A percentile compares a stretch with the other conserved stretches of the same genome.
Evolutionary conservation across 1,140 invertebrate species (phyloP).

Genomic region (Meloidogyne floridensis): DNA sequence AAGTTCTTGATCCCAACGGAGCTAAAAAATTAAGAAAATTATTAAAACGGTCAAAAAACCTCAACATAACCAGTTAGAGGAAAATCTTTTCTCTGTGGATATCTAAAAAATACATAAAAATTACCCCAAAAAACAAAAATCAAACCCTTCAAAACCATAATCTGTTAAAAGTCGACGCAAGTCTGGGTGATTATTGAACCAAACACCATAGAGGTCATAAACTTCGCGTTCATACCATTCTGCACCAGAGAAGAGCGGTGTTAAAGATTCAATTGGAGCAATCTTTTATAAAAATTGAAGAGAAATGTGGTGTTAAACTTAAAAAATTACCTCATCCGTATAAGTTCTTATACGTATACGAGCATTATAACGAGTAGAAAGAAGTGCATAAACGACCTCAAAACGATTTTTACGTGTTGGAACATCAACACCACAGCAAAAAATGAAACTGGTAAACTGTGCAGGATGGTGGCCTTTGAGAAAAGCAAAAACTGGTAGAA

Average conservation of each 20-base stretch:
- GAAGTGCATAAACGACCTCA: constrained; percentile 89
- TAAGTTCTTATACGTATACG: constrained; percentile 95
- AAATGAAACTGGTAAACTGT: constrained; percentile 84
- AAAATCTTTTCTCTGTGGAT: constrained; percentile 97
- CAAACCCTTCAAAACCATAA: constrained; percentile 91
- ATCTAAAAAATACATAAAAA: constrained; percentile 65
- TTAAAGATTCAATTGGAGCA: constrained; percentile 84
- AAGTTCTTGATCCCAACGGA: constrained; percentile 29
- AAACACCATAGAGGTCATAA: constrained; percentile 99
- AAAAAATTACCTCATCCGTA: constrained; percentile 82
- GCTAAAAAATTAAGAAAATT: not conserved
- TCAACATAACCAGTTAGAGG: constrained; percentile 94
- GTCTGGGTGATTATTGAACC: constrained; percentile 96
- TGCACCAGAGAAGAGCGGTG: constrained; percentile 81
- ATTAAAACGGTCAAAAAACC: constrained; percentile 41
- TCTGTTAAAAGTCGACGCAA: constrained; percentile 94
- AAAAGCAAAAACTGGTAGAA: constrained; percentile 86
- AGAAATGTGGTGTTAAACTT: not conserved
- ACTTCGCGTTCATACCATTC: constrained; percentile 97
- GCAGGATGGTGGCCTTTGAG: constrained; percentile 88
- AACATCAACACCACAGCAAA: constrained; percentile 87
- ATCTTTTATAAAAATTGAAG: constrained; percentile 37
- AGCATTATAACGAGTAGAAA: constrained; percentile 86
- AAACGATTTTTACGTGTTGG: constrained; percentile 81
- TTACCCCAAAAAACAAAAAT: not conserved